Conservation (phyloP, 2,797 vertebrate genomes). For the Enteromius mattozi region DNA sequence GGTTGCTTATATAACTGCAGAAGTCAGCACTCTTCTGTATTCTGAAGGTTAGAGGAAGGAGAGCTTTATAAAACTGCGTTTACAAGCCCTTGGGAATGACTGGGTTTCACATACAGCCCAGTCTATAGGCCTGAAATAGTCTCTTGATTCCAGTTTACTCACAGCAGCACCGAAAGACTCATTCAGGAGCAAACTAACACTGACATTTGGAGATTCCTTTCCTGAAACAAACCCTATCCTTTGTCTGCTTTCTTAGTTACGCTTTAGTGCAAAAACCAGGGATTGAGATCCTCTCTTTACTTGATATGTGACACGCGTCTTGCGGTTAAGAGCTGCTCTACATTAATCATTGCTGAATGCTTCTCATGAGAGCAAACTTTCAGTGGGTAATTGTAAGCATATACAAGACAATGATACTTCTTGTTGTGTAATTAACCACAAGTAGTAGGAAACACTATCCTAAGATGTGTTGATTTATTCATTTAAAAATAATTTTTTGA, state of each 20-base stretch:
- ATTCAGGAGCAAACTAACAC: slow-evolving; percentile 21
- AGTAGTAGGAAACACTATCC: slow-evolving; percentile 66
- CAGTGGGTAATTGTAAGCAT: slow-evolving; percentile 70
- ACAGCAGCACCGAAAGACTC: slow-evolving; percentile 4
- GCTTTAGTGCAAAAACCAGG: slow-evolving; percentile 40
- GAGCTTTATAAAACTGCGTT: slow-evolving; percentile 17
- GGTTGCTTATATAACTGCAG: slow-evolving; percentile 7
- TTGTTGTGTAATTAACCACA: slow-evolving; percentile 69
- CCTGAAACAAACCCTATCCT: slow-evolving; percentile 41
- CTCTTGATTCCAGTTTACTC: slow-evolving; percentile 42
- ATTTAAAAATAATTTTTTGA: slow-evolving; percentile 65
- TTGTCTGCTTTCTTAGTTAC: slow-evolving; percentile 57
- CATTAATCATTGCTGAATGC: slow-evolving; percentile 66
- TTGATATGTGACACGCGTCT: slow-evolving; percentile 70
- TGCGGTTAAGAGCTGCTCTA: slow-evolving; percentile 67
- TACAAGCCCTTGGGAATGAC: slow-evolving; percentile 2
- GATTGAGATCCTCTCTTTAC: slow-evolving; percentile 65
- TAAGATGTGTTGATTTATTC: slow-evolving; percentile 64
- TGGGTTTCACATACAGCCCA: slow-evolving; percentile 1
- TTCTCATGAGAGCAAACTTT: slow-evolving; percentile 63
- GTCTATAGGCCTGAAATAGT: slow-evolving; percentile 40
- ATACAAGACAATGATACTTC: slow-evolving; percentile 66
- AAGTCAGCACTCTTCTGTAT: not conserved
- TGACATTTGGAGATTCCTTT: slow-evolving; percentile 36
- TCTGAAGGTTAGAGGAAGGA: slow-evolving; percentile 37